phyloP scores from a whole-genome alignment of 2,113 vertebrate species.

The Semicossyphus pulcher region DNA sequence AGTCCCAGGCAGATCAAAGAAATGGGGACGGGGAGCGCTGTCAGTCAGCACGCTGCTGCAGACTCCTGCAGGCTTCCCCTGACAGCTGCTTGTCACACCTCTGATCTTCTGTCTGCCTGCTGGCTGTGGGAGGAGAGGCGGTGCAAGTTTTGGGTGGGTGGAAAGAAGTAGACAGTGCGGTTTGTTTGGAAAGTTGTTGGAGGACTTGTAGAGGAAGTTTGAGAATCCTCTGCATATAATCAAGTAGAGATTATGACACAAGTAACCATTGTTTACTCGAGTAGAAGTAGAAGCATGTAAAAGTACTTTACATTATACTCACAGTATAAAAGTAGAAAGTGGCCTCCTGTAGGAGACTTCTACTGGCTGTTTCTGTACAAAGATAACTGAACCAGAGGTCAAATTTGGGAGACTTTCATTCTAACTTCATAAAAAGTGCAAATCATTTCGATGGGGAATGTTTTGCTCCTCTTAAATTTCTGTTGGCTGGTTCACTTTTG shows the following conservation, averaged over 20 bases:
- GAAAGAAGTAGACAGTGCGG: constrained; percentile 21
- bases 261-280: no score
- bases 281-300: no score
- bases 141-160: constrained; percentile 29
- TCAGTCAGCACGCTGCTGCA: constrained; percentile 70
- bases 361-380: no score
- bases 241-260: background rate
- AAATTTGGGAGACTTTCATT: no score
- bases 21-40: constrained; percentile 58
- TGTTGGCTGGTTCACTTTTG: no score
- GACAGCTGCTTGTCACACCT: constrained; percentile 76
- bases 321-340: no score
- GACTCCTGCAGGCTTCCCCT: constrained; percentile 70
- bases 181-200: constrained; percentile 56
- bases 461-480: no score
- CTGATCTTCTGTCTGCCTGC: constrained; percentile 72
- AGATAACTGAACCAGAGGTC: no score
- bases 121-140: constrained; percentile 31
- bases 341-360: no score
- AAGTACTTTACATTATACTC: no score
- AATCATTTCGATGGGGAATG: no score
- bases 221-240: background rate
- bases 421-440: no score
- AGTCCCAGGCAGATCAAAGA: constrained; percentile 77
- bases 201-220: constrained; percentile 21